These are phyloP conservation scores for Mellivora capensis DNA, from an alignment of 2,113 vertebrate genomes.

Conservation along the genomic window DNA sequence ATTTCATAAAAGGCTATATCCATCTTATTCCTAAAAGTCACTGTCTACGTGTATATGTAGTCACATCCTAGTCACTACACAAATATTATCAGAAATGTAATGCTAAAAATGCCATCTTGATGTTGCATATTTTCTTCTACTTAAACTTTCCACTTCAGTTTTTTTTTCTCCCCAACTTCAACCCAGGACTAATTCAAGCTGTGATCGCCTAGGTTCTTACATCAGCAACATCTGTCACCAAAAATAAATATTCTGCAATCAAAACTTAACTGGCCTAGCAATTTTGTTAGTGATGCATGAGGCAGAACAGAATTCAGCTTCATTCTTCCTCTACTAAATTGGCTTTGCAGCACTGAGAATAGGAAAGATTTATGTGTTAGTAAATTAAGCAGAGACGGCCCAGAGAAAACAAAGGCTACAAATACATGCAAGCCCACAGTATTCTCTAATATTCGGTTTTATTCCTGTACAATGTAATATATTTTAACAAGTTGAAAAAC, in stretches of 20 bases:
- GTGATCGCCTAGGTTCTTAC: conserved; percentile 16
- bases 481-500: conserved; percentile 24
- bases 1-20: not conserved
- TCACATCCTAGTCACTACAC: not conserved
- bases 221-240: conserved; percentile 63
- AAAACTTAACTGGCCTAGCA: conserved; percentile 59
- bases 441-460: conserved; percentile 3
- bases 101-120: not conserved
- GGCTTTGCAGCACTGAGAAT: not conserved
- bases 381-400: conserved; percentile 44
- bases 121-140: not conserved
- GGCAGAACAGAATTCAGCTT: conserved; percentile 45
- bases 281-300: conserved; percentile 61
- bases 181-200: conserved; percentile 37
- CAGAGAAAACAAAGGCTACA: conserved; percentile 40
- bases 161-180: not conserved
- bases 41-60: not conserved
- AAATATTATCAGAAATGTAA: not conserved
- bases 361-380: conserved; percentile 54
- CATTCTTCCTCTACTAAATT: conserved; percentile 54
- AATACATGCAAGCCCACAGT: not conserved
- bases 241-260: conserved; percentile 68
- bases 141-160: conserved; percentile 25
- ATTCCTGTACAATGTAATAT: not conserved
- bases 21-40: not conserved